Evolutionary conservation across 2,797 vertebrate genomes (phyloP).

Genomic region (Phrynocephalus vlangalii): DNA sequence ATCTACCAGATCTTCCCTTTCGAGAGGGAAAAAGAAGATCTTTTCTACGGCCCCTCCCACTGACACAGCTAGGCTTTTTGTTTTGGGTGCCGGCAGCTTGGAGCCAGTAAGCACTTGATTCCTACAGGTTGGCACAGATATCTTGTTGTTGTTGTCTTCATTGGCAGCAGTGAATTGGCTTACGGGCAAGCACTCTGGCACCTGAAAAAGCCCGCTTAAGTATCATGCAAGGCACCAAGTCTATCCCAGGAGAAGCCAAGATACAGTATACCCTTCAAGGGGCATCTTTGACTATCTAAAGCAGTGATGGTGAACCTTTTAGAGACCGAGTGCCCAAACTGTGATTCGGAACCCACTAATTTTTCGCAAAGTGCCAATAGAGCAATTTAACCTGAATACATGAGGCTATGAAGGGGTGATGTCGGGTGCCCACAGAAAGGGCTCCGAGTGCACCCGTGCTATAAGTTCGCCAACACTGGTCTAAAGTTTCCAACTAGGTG

Average conservation of each 20-base stretch:
- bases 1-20: not conserved
- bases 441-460: too few relatives aligned
- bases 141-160: not conserved
- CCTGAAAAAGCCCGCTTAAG: not conserved
- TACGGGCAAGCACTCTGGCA: not conserved
- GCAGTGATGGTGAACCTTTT: too few relatives aligned
- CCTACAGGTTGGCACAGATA: not conserved
- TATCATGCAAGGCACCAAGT: not conserved
- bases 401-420: too few relatives aligned
- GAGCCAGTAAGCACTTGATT: not conserved
- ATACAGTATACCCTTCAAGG: not conserved
- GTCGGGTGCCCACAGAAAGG: too few relatives aligned
- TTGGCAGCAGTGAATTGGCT: not conserved
- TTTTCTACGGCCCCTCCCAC: not conserved
- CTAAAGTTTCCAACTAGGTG: not conserved
- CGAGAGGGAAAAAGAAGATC: not conserved
- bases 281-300: not conserved
- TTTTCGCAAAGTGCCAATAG: too few relatives aligned
- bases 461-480: too few relatives aligned
- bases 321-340: too few relatives aligned
- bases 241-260: not conserved
- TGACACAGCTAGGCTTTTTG: constrained; percentile 16
- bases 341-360: too few relatives aligned
- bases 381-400: too few relatives aligned
- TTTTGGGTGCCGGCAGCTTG: constrained; percentile 13